phyloP scores from a whole-genome alignment of 2,797 vertebrate genomes.

The Phataginus tricuspis region DNA sequence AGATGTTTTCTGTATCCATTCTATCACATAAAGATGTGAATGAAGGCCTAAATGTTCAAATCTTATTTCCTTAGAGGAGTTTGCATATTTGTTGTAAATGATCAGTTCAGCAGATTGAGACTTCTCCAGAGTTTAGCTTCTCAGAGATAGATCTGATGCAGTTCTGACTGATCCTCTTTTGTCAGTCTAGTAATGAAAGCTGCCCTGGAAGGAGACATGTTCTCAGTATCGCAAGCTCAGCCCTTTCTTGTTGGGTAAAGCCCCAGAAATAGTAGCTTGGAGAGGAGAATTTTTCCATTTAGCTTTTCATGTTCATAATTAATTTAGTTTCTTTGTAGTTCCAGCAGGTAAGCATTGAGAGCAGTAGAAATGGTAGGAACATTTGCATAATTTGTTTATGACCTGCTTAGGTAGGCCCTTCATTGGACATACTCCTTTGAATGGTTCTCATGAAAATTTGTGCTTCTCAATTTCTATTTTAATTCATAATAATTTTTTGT shows the following conservation, averaged over 20 bases:
- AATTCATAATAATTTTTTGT: background rate
- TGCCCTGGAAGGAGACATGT: background rate
- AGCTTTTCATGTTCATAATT: background rate
- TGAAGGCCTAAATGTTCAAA: background rate
- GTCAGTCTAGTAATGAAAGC: background rate
- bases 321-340: background rate
- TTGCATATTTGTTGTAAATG: background rate
- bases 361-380: background rate
- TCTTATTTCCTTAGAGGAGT: background rate
- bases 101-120: background rate
- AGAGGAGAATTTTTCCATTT: background rate
- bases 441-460: background rate
- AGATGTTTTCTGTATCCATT: conserved; percentile 44
- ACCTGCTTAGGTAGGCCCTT: background rate
- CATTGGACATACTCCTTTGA: background rate
- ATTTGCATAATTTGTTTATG: background rate
- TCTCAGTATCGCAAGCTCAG: background rate
- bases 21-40: background rate
- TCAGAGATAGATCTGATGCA: background rate
- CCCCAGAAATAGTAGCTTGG: background rate
- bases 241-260: background rate
- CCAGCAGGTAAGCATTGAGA: background rate
- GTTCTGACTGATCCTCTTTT: background rate
- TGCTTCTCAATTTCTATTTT: background rate
- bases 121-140: background rate